phyloP scores from a whole-genome alignment of 2,797 vertebrate species.

The Myioborus miniatus region DNA sequence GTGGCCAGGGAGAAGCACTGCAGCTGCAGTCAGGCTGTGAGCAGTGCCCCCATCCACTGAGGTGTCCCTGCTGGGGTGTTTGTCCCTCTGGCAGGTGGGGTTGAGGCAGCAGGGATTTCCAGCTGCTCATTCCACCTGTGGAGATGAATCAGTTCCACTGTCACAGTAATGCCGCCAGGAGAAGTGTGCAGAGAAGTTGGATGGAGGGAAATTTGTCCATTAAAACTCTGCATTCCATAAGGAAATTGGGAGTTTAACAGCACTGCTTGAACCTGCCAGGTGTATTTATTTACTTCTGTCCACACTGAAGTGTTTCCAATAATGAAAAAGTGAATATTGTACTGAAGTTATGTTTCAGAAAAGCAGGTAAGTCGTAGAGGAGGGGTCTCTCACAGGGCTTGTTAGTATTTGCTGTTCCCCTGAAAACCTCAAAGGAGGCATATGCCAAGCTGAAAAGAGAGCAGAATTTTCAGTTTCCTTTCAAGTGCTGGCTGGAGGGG shows the following conservation, averaged over 20 bases:
- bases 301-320: not conserved
- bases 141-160: not conserved
- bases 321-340: not conserved
- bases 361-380: not conserved
- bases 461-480: conserved; percentile 19
- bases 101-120: not conserved
- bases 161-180: fast-evolving
- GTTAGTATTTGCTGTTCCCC: not conserved
- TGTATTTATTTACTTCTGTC: not conserved
- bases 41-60: not conserved
- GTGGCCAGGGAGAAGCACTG: not conserved
- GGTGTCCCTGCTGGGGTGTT: fast-evolving
- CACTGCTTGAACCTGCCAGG: not conserved
- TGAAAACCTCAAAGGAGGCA: not conserved
- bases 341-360: not conserved
- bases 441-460: conserved; percentile 7
- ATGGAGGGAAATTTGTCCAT: not conserved
- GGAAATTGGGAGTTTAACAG: not conserved
- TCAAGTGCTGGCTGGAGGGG: conserved; percentile 35
- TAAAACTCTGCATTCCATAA: not conserved
- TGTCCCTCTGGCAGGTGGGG: not conserved
- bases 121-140: not conserved
- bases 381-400: not conserved
- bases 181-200: not conserved
- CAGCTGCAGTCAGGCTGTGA: not conserved